A percentile compares a stretch with the other conserved stretches of the same genome.
These are phyloP conservation scores for Cisticola juncidis DNA, from an alignment of 2,113 vertebrate species.

Conservation along the genomic window DNA sequence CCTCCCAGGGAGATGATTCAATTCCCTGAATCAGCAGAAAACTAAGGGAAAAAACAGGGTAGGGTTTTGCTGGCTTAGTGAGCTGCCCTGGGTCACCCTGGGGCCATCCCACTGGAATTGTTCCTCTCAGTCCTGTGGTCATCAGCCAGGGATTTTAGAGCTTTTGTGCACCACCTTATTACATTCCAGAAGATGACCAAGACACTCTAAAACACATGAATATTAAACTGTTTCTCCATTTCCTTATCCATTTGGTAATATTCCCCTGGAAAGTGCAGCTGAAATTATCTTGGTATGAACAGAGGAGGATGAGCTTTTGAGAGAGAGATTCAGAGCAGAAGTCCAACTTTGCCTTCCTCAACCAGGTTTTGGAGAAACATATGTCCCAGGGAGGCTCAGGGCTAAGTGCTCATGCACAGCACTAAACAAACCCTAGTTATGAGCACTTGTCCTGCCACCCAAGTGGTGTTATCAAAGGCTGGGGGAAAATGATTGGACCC, in stretches of 20 bases:
- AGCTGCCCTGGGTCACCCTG: not conserved
- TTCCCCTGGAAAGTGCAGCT: not conserved
- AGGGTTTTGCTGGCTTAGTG: not conserved
- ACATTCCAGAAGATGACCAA: not conserved
- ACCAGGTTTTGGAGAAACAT: not conserved
- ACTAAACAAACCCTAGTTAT: not conserved
- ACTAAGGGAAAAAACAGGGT: not conserved
- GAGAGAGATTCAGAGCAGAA: not conserved
- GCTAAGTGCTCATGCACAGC: not conserved
- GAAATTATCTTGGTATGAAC: not conserved
- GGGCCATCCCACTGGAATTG: not conserved
- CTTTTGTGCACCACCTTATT: not conserved
- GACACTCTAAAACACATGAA: not conserved
- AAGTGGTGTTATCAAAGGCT: not conserved
- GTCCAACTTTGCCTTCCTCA: not conserved
- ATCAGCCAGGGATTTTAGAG: not conserved
- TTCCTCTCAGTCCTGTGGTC: rapidly evolving
- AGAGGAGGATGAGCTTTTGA: not conserved
- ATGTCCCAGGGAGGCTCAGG: not conserved
- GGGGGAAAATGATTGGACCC: not conserved
- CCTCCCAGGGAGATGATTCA: not conserved
- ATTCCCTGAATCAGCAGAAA: not conserved
- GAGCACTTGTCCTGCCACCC: not conserved
- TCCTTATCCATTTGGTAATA: not conserved
- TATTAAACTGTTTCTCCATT: not conserved